phyloP scores from a whole-genome alignment of 2,797 vertebrate genomes.

The Cheirogaleus major region DNA sequence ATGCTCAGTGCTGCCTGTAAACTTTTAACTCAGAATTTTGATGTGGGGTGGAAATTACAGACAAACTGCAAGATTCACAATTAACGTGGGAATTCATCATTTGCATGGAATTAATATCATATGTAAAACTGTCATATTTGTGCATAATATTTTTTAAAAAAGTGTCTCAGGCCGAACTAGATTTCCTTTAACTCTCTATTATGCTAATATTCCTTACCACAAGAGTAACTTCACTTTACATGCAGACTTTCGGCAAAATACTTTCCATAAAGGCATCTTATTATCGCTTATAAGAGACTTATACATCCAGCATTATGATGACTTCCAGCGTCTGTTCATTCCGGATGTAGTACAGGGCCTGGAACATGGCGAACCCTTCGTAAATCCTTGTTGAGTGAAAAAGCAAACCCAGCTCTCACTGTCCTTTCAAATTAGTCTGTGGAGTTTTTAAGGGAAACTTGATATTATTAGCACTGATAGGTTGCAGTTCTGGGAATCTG shows the following conservation, averaged over 20 bases:
- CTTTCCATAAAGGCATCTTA: not conserved
- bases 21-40: not conserved
- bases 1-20: not conserved
- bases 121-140: conserved; percentile 35
- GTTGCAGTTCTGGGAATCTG: not conserved
- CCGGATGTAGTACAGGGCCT: not conserved
- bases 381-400: not conserved
- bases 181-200: not conserved
- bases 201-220: not conserved
- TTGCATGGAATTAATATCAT: conserved; percentile 39
- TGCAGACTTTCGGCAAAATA: not conserved
- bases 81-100: not conserved
- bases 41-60: not conserved
- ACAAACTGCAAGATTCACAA: not conserved
- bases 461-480: not conserved
- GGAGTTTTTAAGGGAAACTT: not conserved
- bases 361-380: not conserved
- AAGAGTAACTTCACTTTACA: no score
- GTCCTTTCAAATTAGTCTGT: conserved; percentile 14
- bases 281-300: not conserved
- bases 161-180: not conserved
- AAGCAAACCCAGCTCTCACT: not conserved
- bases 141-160: not conserved
- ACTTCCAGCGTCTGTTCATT: conserved; percentile 9
- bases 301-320: not conserved